Evolutionary conservation across 2,888 invertebrate species (phyloP), one percentile per base, ranked within the genome.

Genomic region (Melanargia galathea): DNA sequence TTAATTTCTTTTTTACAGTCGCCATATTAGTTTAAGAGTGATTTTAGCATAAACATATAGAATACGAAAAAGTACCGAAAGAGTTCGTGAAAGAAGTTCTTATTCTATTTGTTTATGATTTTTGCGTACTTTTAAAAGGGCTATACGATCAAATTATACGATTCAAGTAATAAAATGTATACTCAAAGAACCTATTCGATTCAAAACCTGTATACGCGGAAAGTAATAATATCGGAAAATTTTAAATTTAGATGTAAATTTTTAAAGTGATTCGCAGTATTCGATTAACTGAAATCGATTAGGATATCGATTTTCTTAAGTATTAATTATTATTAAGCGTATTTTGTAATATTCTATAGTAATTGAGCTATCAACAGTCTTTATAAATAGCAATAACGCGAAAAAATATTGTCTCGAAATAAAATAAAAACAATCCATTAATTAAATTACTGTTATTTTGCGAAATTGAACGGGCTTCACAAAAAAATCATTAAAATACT

Each of bases 1-100:
- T 75, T 78, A 77, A 76, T 77, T 75, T 75, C 65, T 70, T 70
- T 70, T 76, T 72, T 74, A 76, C 77, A 71, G 75, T 81, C 84
- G 90, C 90, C 90, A 91, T 91, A 91, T 78, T 91, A 90, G 89
- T 69, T 67, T 79, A 83, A 76, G 67, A 40, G 46, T 66, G 67
- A 64, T 65, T 62, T 65, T 66, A 68, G 70, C 63, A 49, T 67
- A 66, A 67, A 64, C 63, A 68, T 67, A 67, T 73, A 61, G 43
- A 62, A 62, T 40, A 59, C 24, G 59, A 49, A 46, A 16, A 58
- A 43, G 30, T 13, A 20, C 33, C 20, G n/a, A 18, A n/a, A 13
- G n/a, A n/a, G n/a, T 16, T 57, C 18, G 16, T 56, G 18, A 40
- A 22, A 30, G 2, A 20, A 45, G 30, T 45, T 57, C 54, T 56